Evolutionary conservation across 2,113 vertebrate genomes (phyloP), one percentile per base, ranked within the genome.

Genomic region (Leptobrachium ailaonicum): DNA sequence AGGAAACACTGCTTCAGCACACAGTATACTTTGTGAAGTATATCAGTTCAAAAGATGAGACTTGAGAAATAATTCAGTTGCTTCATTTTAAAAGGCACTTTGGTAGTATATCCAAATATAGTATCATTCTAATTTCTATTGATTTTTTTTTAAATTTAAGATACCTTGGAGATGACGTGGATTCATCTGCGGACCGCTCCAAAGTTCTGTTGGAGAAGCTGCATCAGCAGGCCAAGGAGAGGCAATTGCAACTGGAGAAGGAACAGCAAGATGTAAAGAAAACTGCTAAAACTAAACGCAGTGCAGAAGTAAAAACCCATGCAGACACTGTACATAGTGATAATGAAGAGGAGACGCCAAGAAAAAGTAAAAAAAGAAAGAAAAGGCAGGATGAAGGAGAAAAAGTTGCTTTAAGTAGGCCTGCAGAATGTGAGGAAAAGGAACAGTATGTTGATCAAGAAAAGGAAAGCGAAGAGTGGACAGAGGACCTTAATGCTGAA

Each of bases 191-290:
- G 77, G 82, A 88, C 0, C 89, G 88, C 1, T 91, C 95, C 2
- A 91, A 90, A 83, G 83, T 63, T 0, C 87, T 98, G 64, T 88
- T 98, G 71, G 89, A 91, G 67, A 92, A 91, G 83, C 92, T 99
- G 60, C 92, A 91, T 74, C 82, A 91, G 82, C 95, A 92, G 81
- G 95, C 94, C 0, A 92, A 89, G 72, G 90, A 88, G 41, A 93
- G 93, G 75, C 91, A 95, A 87, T 90, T 77, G 58, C 83, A 84
- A 67, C 85, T 73, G 82, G 85, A 80, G 72, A 84, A 82, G 60
- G 87, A 44, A 79, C n/a, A 67, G 4, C 75, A 83, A 68, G 82
- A 2, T 6, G 75, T 56, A 11, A 53, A 41, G 5, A 8, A 66
- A 73, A 32, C 14, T 12, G 2, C 47, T 1, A 73, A 67, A 2